Base-by-base conservation (phyloP, 2,113 vertebrate genomes). In the Cricetomys ansorgei region DNA sequence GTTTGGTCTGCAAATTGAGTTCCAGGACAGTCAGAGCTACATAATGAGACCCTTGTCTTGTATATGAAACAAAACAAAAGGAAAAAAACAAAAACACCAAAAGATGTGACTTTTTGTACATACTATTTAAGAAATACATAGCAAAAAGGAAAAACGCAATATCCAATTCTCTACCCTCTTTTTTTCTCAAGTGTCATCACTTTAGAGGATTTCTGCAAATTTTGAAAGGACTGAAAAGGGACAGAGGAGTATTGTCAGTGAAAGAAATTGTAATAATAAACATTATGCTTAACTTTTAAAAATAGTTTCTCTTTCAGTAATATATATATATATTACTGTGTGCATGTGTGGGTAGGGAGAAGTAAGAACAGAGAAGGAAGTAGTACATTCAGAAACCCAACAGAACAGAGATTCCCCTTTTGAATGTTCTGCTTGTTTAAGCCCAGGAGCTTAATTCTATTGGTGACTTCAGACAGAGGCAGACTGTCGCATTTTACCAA, bases 211-310 rank as follows among this genome's bases (percentile, higher is more conserved):
- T 43, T 62, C 5, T 87, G 2, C 57, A 65, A 88, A 59, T 86
- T 96, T 89, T 89, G 9, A 89, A 80, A 80, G 19, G 3, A 94
- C 27, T 0, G 69, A 94, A 94, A 29, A 34, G 23, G 7, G 87
- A 80, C 6, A 76, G 16, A 89, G 7, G 0, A 67, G 45, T 75
- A 72, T 70, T 80, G 50, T 62, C 89, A 75, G 45, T 81, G 29
- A 92, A 57, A 96, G 16, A 75, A 91, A 88, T 87, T 53, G 84
- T 69, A 95, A 95, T 62, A 91, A 62, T 57, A 88, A 37, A 45
- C 7, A 89, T 50, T 87, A 4, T 94, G 27, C 73, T 96, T 92
- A 88, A 75, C 83, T 92, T 17, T 92, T 17, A 80, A 92, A 93
- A 67, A 76, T 43, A 83, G 48, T n/a, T 90, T 96, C 57, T 94